Base-by-base conservation (phyloP, 2,888 invertebrate genomes). In the Pachymerium ferrugineum region DNA sequence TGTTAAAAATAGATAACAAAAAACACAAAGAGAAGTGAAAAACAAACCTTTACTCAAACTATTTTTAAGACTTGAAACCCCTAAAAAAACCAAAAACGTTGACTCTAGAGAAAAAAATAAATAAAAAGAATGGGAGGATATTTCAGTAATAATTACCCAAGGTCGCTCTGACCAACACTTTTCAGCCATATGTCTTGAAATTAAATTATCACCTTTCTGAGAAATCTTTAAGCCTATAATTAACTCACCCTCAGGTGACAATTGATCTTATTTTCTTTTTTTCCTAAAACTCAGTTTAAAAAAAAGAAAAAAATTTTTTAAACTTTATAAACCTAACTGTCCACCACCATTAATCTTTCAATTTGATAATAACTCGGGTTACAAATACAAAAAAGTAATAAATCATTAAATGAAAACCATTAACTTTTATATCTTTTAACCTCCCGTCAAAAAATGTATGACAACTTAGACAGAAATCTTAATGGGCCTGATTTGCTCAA, bases 161-260 rank as follows among this genome's bases (percentile, higher is more conserved):
- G 47, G 47, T 54, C 47, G 47, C 47, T 54, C 19, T 22, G 47
- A 54, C 47, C 47, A 54, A 22, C 22, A 54, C 16, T 54, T 54
- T 54, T 54, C 47, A 54, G 19, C 47, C 47, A 54, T 54, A 54
- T 54, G 47, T 54, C 47, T 54, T 54, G 47, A 19, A n/a, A 54
- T 54, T 54, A 54, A 54, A 54, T 54, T 54, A 30, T 68, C 68
- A 68, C 68, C 31, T 68, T 30, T 68, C 29, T 28, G 68, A 68
- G 31, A 29, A 68, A 29, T 8, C 8, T 10, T 16, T 68, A 35
- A 28, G 68, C 28, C 14, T 68, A 31, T 68, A 30, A 30, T 30
- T 68, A 68, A 31, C 6, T 10, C 68, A 25, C 68, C 68, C 68
- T 30, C 31, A 68, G 68, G 30, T 68, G 68, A 25, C 47, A 54